Evolutionary conservation across 2,113 vertebrate genomes (phyloP).

Genomic region (Archilochus colubris): DNA sequence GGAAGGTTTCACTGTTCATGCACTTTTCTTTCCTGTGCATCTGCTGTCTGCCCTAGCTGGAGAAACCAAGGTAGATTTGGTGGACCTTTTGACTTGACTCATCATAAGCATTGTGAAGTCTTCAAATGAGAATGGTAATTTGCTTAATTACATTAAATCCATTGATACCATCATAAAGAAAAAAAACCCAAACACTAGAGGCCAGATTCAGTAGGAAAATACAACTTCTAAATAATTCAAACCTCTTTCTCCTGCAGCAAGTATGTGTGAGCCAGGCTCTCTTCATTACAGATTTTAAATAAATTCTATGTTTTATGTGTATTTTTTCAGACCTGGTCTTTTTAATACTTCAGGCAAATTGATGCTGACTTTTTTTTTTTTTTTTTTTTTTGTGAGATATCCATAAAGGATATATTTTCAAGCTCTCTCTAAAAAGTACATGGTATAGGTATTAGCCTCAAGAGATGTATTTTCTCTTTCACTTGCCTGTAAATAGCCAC

Average conservation of each 20-base stretch:
- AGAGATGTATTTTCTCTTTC: background rate
- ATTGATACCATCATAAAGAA: background rate
- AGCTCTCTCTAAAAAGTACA: background rate
- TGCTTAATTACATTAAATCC: background rate
- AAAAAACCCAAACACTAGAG: background rate
- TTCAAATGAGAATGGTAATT: background rate
- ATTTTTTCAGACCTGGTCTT: background rate
- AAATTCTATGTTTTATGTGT: background rate
- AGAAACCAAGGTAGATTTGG: background rate
- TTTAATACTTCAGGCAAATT: background rate
- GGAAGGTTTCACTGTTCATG: background rate
- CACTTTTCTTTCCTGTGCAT: background rate
- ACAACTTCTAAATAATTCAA: background rate
- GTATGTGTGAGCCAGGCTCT: accelerated
- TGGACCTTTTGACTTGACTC: background rate
- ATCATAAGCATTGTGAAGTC: background rate
- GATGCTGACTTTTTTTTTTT: background rate
- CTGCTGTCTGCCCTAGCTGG: background rate
- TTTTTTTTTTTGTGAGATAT: background rate
- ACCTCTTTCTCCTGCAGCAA: background rate
- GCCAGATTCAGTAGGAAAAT: background rate
- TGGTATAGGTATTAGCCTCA: background rate
- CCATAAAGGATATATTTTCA: background rate
- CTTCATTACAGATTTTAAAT: background rate
- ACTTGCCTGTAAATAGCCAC: background rate